Conservation (phyloP, 1,140 invertebrate species). For the Oreohelix idahoensis region DNA sequence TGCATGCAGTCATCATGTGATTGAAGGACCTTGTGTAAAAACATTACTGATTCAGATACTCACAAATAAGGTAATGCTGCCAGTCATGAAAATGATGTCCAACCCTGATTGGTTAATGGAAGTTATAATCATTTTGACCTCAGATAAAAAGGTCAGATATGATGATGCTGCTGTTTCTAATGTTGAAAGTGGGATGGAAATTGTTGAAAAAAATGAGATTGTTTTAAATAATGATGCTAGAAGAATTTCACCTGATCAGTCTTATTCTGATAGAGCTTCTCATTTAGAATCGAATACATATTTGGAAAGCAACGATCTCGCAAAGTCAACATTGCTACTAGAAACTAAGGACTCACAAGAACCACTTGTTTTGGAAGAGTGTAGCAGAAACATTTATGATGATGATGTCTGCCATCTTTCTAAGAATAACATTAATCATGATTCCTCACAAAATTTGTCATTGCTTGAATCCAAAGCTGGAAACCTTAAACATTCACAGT, state of each 20-base stretch:
- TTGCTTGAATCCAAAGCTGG: not conserved
- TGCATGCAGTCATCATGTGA: conserved; percentile 40
- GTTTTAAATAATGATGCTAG: not conserved
- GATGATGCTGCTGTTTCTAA: not conserved
- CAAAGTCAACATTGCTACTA: not conserved
- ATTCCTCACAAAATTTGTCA: not conserved
- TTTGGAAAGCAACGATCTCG: not conserved
- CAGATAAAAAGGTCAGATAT: conserved; percentile 40
- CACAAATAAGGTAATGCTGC: conserved; percentile 49
- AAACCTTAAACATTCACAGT: not conserved
- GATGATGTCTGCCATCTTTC: not conserved
- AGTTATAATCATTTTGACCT: conserved; percentile 52
- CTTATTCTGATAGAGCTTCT: not conserved
- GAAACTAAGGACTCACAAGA: not conserved
- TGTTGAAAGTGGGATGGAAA: not conserved
- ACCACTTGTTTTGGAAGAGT: not conserved
- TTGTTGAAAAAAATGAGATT: not conserved
- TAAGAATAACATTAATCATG: too few species aligned
- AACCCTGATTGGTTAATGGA: conserved; percentile 55
- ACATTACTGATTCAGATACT: conserved; percentile 55
- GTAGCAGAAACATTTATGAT: not conserved
- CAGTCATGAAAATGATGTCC: conserved; percentile 49
- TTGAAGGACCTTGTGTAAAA: conserved; percentile 38
- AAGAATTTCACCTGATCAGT: not conserved
- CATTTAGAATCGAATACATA: not conserved